Conservation (phyloP, 1,140 invertebrate genomes). For the Ditylenchus dipsaci region DNA sequence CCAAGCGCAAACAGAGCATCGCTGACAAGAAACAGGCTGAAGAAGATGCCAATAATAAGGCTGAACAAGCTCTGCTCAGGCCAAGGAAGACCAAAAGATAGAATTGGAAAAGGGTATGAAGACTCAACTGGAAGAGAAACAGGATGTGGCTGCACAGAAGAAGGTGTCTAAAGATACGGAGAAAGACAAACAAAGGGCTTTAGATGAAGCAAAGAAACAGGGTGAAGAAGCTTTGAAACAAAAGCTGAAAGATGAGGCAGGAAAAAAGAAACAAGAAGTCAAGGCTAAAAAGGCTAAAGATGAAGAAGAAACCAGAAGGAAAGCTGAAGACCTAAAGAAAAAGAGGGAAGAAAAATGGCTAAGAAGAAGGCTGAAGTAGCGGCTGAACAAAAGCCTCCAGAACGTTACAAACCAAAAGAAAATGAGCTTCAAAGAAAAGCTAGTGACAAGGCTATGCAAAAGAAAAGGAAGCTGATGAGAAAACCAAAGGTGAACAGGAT, state of each 20-base stretch:
- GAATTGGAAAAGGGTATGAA: not conserved
- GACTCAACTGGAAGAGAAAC: not conserved
- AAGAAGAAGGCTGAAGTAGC: not conserved
- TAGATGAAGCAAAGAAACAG: not conserved
- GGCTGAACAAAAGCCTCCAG: not conserved
- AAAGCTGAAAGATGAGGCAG: constrained; percentile 3
- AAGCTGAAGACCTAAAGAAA: not conserved
- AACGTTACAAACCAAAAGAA: not conserved
- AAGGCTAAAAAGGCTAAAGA: not conserved
- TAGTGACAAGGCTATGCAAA: not conserved
- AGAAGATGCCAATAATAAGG: constrained; percentile 5
- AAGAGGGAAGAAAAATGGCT: not conserved
- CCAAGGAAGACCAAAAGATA: constrained; percentile 2
- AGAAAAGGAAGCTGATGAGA: not conserved
- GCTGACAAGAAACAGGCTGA: not conserved
- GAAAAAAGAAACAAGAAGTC: constrained; percentile 16
- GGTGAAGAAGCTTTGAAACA: not conserved
- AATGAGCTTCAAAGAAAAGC: constrained; percentile 2
- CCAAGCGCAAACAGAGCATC: not conserved
- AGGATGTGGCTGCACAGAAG: not conserved
- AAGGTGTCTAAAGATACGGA: not conserved
- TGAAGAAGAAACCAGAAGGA: constrained; percentile 4
- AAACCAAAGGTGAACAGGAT: constrained; percentile 1
- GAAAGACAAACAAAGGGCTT: not conserved
- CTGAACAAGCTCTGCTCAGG: not conserved